Conservation (phyloP, 2,888 invertebrate genomes). For the Lacanobia oleracea region DNA sequence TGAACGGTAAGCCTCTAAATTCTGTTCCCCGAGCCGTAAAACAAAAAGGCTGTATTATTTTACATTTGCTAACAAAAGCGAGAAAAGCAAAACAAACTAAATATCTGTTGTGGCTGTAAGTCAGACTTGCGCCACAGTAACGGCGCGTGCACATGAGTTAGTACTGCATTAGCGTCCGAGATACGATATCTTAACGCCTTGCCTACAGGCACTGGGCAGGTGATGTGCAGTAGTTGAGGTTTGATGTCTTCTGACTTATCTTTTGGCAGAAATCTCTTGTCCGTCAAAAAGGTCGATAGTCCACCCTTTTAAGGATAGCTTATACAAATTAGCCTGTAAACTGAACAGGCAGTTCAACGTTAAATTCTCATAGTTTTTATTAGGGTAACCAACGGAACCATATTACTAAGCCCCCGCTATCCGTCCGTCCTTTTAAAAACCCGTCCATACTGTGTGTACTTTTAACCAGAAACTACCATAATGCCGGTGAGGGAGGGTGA, state of each 20-base stretch:
- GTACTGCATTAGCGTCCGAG: constrained; percentile 85
- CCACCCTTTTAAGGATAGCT: no score
- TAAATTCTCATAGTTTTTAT: no score
- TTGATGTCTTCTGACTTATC: neutral
- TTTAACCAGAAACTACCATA: no score
- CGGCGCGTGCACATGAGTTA: constrained; percentile 87
- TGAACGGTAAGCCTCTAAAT: constrained; percentile 45
- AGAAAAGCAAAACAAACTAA: constrained; percentile 69
- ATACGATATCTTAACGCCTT: constrained; percentile 88
- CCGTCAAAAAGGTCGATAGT: no score
- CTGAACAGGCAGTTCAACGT: no score
- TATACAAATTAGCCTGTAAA: no score
- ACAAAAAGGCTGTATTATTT: constrained; percentile 55
- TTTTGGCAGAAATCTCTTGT: neutral
- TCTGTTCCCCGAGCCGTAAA: constrained; percentile 38
- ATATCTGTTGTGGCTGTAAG: constrained; percentile 75
- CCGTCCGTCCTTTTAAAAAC: no score
- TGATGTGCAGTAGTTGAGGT: constrained; percentile 55
- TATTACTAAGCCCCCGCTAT: no score
- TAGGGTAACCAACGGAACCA: no score
- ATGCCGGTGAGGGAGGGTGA: no score
- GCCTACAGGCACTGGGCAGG: constrained; percentile 57
- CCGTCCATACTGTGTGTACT: no score
- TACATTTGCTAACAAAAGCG: constrained; percentile 61
- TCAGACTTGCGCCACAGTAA: constrained; percentile 78